Percentiles rank a stretch among this genome's conserved stretches.
These are phyloP conservation scores for Drosophila paramelanica DNA, from an alignment of 2,888 invertebrate species.

Conservation along the genomic window DNA sequence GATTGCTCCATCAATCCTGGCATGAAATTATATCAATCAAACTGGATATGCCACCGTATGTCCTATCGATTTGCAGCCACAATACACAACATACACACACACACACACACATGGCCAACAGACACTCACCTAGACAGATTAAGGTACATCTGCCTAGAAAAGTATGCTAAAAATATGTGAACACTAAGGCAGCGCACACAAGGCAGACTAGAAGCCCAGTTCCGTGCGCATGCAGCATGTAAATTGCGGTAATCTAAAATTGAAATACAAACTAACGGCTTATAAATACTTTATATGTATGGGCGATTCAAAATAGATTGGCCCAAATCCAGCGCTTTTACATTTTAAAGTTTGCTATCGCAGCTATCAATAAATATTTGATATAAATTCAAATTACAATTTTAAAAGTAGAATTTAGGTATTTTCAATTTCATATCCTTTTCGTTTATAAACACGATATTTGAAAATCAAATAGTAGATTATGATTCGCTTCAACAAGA, in stretches of 20 bases:
- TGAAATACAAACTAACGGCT: conserved; percentile 43
- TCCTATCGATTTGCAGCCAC: conserved; percentile 65
- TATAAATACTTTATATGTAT: conserved; percentile 43
- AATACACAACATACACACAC: conserved; percentile 1
- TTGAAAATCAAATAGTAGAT: too few relatives aligned
- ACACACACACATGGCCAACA: conserved; percentile 26
- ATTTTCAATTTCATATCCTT: background rate
- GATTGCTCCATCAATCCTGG: conserved; percentile 62
- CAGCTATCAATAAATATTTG: background rate
- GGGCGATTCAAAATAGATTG: conserved; percentile 11
- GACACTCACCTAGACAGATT: conserved; percentile 47
- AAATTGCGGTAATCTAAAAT: conserved; percentile 44
- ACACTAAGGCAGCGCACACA: conserved; percentile 23
- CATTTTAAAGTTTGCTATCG: background rate
- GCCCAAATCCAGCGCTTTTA: background rate
- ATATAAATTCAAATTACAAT: conserved; percentile 5
- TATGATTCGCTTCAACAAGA: too few relatives aligned
- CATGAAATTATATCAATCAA: conserved; percentile 72
- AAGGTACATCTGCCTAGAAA: conserved; percentile 39
- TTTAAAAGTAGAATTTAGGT: background rate
- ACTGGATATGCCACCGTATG: conserved; percentile 36
- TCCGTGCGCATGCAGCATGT: conserved; percentile 14
- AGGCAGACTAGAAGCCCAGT: conserved; percentile 23
- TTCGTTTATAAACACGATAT: background rate
- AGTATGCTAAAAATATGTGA: conserved; percentile 70